These are phyloP conservation scores for Ophiodon elongatus DNA, from an alignment of 2,113 vertebrate species.

Conservation along the genomic window DNA sequence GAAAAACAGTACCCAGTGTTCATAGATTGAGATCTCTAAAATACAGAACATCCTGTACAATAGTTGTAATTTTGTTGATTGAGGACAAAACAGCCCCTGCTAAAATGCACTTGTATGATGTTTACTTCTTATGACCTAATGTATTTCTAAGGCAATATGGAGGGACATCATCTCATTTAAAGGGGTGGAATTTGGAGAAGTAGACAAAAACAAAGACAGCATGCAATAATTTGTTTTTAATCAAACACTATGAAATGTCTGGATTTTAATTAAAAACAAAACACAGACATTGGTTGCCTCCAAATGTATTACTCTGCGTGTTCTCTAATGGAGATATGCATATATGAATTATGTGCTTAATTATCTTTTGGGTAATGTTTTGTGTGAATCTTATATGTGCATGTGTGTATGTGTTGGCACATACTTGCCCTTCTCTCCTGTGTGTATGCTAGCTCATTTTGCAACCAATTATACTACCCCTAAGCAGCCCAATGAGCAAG, in stretches of 20 bases:
- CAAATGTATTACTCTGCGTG: slow-evolving; percentile 7
- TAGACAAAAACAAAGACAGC: not conserved
- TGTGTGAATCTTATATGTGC: slow-evolving; percentile 19
- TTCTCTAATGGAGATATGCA: slow-evolving; percentile 17
- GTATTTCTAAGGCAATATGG: not conserved
- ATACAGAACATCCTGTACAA: not conserved
- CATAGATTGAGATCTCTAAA: not conserved
- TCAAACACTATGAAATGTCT: slow-evolving; percentile 5
- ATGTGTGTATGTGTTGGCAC: slow-evolving; percentile 16
- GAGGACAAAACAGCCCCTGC: not conserved
- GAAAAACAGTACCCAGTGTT: not conserved
- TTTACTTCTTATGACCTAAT: not conserved
- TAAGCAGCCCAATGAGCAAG: slow-evolving; percentile 69
- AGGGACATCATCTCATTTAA: not conserved
- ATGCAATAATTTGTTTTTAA: not conserved
- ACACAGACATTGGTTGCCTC: not conserved
- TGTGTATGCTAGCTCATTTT: slow-evolving; percentile 61
- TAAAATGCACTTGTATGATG: not conserved
- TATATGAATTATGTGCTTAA: slow-evolving; percentile 34
- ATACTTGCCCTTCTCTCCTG: slow-evolving; percentile 21
- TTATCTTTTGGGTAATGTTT: slow-evolving; percentile 38
- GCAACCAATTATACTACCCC: slow-evolving; percentile 66
- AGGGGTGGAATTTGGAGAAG: not conserved
- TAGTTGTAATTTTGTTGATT: not conserved
- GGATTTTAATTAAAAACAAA: slow-evolving; percentile 6